Percentiles rank a stretch among this genome's conserved stretches.
Evolutionary conservation across 2,113 vertebrate species (phyloP).

Genomic region (Osmerus eperlanus): DNA sequence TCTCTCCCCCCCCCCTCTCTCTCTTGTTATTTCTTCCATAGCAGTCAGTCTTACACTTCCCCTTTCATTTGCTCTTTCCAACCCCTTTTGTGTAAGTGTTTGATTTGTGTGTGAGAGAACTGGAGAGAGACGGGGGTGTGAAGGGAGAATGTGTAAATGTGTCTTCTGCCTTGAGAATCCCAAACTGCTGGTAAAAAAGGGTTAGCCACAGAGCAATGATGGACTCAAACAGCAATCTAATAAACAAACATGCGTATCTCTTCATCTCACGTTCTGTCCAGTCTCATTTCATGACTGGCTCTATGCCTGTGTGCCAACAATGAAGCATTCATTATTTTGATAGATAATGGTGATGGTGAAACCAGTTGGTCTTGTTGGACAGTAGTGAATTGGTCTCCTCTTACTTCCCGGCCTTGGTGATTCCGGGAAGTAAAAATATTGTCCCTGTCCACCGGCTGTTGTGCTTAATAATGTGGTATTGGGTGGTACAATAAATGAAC

Average conservation of each 20-base stretch:
- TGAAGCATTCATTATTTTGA: conserved; percentile 1
- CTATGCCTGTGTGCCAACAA: conserved; percentile 22
- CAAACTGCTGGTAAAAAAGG: not conserved
- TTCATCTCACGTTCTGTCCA: not conserved
- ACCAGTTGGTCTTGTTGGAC: conserved; percentile 56
- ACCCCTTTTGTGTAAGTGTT: not conserved
- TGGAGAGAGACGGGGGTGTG: not conserved
- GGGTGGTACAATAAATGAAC: conserved; percentile 35
- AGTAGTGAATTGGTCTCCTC: conserved; percentile 35
- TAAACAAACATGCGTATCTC: not conserved
- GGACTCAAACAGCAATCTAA: not conserved
- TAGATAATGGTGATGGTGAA: conserved; percentile 34
- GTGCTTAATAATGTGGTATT: conserved; percentile 52
- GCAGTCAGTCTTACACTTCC: not conserved
- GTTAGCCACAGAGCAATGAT: not conserved
- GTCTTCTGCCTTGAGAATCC: not conserved
- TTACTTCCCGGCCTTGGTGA: conserved; percentile 19
- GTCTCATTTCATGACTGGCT: not conserved
- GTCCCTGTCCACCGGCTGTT: conserved; percentile 59
- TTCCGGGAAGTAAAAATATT: conserved; percentile 43
- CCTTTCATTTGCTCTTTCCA: not conserved
- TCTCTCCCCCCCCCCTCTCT: not conserved
- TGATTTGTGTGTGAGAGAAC: conserved; percentile 1
- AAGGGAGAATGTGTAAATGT: not conserved
- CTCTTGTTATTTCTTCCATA: not conserved